phyloP scores from a whole-genome alignment of 1,140 invertebrate genomes.

The Littorina saxatilis region DNA sequence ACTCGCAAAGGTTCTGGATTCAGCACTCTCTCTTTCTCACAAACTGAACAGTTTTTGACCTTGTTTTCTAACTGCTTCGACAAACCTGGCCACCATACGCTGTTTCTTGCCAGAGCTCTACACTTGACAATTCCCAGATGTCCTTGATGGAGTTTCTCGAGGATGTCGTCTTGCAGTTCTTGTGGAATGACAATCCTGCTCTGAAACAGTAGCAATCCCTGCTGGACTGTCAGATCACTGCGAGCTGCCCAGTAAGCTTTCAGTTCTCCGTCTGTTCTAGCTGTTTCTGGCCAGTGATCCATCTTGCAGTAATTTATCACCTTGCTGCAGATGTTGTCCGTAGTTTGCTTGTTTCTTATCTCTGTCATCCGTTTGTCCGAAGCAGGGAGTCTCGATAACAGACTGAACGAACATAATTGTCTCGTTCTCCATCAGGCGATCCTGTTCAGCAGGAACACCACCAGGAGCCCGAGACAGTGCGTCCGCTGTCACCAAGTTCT shows the following conservation, averaged over 20 bases:
- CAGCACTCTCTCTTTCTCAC: background rate
- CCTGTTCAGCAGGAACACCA: constrained; percentile 18
- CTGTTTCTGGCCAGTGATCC: background rate
- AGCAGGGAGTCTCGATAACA: background rate
- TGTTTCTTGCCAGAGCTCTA: background rate
- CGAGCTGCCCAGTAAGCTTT: background rate
- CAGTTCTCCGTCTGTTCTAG: background rate
- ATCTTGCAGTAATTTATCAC: constrained; percentile 21
- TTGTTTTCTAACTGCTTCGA: constrained; percentile 2
- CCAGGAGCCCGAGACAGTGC: constrained; percentile 19
- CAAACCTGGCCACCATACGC: constrained; percentile 15
- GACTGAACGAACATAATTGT: background rate
- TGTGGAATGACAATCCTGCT: background rate
- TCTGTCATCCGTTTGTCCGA: background rate
- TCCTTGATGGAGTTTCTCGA: constrained; percentile 2
- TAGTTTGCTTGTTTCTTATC: constrained; percentile 18
- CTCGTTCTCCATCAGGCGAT: constrained; percentile 4
- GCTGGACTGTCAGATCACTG: background rate
- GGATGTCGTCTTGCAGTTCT: background rate
- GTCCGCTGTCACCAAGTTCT: constrained; percentile 34
- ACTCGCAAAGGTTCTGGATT: constrained; percentile 21
- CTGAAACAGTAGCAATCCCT: constrained; percentile 2
- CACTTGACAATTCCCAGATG: constrained; percentile 25
- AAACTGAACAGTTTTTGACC: background rate
- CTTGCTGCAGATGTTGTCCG: background rate